phyloP scores from a whole-genome alignment of 2,113 vertebrate genomes.

The Paracanthobrama guichenoti region DNA sequence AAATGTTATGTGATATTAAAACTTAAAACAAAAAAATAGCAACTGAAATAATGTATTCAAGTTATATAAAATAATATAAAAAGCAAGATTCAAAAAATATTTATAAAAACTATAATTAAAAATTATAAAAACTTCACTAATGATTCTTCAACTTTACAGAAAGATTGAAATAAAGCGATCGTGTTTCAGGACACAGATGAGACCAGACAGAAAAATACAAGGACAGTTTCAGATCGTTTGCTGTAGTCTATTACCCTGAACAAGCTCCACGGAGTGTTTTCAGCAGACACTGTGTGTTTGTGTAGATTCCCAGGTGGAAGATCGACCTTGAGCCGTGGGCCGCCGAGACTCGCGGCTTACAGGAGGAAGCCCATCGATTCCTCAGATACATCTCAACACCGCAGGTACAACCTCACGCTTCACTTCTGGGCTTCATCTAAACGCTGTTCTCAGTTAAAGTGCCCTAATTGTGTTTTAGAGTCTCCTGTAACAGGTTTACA shows the following conservation, averaged over 20 bases:
- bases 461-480: no score
- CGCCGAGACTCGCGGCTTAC: conserved; percentile 77
- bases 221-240: no score
- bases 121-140: background rate
- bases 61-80: no score
- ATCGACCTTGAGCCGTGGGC: conserved; percentile 90
- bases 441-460: no score
- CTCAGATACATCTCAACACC: conserved; percentile 87
- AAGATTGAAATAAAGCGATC: no score
- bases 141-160: background rate
- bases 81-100: no score
- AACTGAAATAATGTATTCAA: no score
- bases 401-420: conserved; percentile 74
- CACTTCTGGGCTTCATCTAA: background rate
- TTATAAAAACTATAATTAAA: background rate
- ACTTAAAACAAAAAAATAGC: no score
- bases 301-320: conserved; percentile 84
- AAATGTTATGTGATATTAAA: no score
- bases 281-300: conserved; percentile 1
- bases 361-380: conserved; percentile 87
- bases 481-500: no score
- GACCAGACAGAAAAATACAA: no score
- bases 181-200: no score
- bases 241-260: background rate
- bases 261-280: background rate